These are phyloP conservation scores for Ditylenchus weischeri DNA, from an alignment of 2,888 invertebrate species.

Conservation along the genomic window DNA sequence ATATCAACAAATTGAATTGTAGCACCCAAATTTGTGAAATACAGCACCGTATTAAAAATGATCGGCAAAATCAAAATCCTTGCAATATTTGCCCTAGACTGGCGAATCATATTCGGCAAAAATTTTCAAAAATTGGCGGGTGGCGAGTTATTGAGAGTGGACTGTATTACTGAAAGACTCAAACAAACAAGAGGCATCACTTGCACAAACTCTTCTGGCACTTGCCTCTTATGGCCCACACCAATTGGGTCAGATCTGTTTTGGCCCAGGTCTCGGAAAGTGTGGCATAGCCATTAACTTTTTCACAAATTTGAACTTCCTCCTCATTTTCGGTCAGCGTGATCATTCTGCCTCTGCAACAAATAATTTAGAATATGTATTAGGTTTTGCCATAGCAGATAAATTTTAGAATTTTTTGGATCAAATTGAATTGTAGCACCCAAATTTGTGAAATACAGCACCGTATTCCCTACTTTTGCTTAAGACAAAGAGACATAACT, in stretches of 20 bases:
- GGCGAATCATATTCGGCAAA: too few relatives aligned
- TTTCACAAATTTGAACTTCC: slow-evolving; percentile 37
- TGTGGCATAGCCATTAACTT: slow-evolving; percentile 40
- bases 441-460: too few relatives aligned
- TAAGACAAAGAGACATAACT: too few relatives aligned
- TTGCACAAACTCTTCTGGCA: slow-evolving; percentile 38
- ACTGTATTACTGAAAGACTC: too few relatives aligned
- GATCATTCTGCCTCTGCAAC: slow-evolving; percentile 13
- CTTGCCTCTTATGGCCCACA: slow-evolving; percentile 52
- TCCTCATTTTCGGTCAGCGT: slow-evolving; percentile 24
- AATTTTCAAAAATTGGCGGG: too few relatives aligned
- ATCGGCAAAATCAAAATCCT: too few relatives aligned
- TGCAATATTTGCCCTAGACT: too few relatives aligned
- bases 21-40: too few relatives aligned
- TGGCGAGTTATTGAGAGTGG: too few relatives aligned
- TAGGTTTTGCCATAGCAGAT: neutral
- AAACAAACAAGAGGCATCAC: neutral
- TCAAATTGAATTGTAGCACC: neutral
- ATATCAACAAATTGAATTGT: too few relatives aligned
- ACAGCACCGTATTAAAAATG: too few relatives aligned
- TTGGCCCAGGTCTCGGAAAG: slow-evolving; percentile 50
- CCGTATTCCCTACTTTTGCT: too few relatives aligned
- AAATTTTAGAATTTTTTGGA: neutral
- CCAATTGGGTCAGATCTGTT: slow-evolving; percentile 48
- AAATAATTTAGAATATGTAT: neutral